Conservation (phyloP, 2,113 vertebrate genomes). For the Leptobrachium ailaonicum region DNA sequence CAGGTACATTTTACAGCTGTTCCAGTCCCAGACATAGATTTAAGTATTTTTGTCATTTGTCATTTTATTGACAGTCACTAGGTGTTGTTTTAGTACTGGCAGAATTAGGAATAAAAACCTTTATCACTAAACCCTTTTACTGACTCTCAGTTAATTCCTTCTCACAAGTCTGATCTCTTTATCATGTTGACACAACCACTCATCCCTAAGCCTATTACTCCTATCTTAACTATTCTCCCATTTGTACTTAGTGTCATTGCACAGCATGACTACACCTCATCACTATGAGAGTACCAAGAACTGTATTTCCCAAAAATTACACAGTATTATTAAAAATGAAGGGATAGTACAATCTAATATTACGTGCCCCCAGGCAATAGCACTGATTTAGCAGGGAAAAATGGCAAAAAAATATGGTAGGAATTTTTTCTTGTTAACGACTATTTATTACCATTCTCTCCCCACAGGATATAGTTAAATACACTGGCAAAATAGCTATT, state of each 20-base stretch:
- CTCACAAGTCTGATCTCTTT: background rate
- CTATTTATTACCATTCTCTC: too few species aligned
- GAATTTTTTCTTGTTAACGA: too few species aligned
- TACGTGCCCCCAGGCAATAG: too few species aligned
- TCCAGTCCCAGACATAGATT: background rate
- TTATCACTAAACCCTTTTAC: background rate
- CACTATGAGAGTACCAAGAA: background rate
- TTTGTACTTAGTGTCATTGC: background rate
- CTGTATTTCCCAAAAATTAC: background rate
- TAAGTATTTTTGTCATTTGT: background rate
- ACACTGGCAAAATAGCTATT: too few species aligned
- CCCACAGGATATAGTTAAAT: too few species aligned
- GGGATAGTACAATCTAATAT: too few species aligned
- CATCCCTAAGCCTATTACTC: background rate
- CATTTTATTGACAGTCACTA: background rate
- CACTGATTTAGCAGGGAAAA: too few species aligned
- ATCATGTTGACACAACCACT: background rate
- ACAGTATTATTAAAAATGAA: background rate
- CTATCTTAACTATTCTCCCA: background rate
- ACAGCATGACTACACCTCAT: background rate
- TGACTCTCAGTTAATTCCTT: background rate
- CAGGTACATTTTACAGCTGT: background rate
- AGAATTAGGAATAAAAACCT: background rate
- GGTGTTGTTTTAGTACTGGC: background rate
- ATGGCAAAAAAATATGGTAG: too few species aligned